These are phyloP conservation scores for Drosophila mettleri DNA, from an alignment of 2,888 invertebrate species.

Conservation along the genomic window DNA sequence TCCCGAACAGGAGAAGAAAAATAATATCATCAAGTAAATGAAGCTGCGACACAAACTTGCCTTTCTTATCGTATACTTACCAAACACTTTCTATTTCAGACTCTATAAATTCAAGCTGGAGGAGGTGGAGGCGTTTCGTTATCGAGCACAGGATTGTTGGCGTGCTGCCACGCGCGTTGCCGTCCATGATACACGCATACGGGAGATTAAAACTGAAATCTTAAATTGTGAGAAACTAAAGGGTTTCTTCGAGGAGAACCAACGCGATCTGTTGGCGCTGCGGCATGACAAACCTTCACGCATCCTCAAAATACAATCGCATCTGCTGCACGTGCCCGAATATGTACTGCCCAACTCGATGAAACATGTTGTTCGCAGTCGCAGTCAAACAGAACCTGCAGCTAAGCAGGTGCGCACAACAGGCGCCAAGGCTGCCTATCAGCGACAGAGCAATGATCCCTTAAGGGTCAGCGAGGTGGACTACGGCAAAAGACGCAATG, in stretches of 20 bases:
- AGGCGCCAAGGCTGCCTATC: conserved; percentile 79
- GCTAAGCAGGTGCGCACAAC: conserved; percentile 61
- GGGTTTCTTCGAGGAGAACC: conserved; percentile 96
- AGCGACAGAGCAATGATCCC: conserved; percentile 82
- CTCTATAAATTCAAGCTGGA: conserved; percentile 97
- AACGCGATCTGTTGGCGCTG: conserved; percentile 93
- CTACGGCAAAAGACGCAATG: conserved; percentile 73
- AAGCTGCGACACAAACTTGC: not conserved
- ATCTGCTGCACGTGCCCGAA: conserved; percentile 96
- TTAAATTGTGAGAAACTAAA: conserved; percentile 96
- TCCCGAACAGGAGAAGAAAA: conserved; percentile 84
- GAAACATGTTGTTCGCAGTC: conserved; percentile 86
- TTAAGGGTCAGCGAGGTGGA: conserved; percentile 83
- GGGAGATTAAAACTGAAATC: conserved; percentile 97
- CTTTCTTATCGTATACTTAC: not conserved
- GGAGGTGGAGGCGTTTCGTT: conserved; percentile 98
- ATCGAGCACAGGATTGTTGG: conserved; percentile 98
- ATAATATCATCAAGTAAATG: conserved; percentile 87
- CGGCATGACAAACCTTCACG: conserved; percentile 94
- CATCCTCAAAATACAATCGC: conserved; percentile 92
- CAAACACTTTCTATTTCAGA: conserved; percentile 84
- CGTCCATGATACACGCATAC: conserved; percentile 96
- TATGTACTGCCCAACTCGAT: conserved; percentile 94
- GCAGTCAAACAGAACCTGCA: conserved; percentile 12
- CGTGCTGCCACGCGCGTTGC: conserved; percentile 96